These are phyloP conservation scores for Branchinecta sandiegonensis DNA, from an alignment of 2,888 invertebrate genomes.

Conservation along the genomic window DNA sequence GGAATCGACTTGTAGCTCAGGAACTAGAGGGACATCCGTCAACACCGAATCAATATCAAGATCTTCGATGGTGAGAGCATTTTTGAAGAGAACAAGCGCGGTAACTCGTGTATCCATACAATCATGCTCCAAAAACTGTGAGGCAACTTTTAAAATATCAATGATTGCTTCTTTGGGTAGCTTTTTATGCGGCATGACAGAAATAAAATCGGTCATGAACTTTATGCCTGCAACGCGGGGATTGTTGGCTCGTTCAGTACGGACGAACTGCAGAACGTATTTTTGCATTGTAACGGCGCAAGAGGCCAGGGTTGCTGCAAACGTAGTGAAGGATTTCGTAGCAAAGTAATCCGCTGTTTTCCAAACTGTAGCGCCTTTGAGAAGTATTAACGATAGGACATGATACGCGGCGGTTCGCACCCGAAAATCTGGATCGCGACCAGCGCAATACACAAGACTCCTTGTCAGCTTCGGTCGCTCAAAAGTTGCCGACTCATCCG, in stretches of 20 bases:
- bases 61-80: background rate
- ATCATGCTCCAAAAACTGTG: background rate
- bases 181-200: conserved; percentile 6
- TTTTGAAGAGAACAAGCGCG: background rate
- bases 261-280: background rate
- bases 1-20: background rate
- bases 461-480: conserved; percentile 10
- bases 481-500: conserved; percentile 6
- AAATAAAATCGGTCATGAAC: background rate
- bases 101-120: conserved; percentile 5
- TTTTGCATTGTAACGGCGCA: conserved; percentile 1
- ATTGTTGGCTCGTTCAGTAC: background rate
- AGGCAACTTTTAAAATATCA: background rate
- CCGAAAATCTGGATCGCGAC: background rate
- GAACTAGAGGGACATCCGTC: background rate
- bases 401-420: conserved; percentile 10
- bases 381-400: background rate
- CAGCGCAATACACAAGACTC: background rate
- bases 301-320: conserved; percentile 1
- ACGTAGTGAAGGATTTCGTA: conserved; percentile 1
- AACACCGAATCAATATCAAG: background rate
- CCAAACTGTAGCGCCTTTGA: conserved; percentile 8
- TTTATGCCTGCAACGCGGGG: conserved; percentile 9
- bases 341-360: conserved; percentile 8
- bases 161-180: background rate